Evolutionary conservation across 2,113 vertebrate genomes (phyloP).

Genomic region (Ctenodactylus gundi): DNA sequence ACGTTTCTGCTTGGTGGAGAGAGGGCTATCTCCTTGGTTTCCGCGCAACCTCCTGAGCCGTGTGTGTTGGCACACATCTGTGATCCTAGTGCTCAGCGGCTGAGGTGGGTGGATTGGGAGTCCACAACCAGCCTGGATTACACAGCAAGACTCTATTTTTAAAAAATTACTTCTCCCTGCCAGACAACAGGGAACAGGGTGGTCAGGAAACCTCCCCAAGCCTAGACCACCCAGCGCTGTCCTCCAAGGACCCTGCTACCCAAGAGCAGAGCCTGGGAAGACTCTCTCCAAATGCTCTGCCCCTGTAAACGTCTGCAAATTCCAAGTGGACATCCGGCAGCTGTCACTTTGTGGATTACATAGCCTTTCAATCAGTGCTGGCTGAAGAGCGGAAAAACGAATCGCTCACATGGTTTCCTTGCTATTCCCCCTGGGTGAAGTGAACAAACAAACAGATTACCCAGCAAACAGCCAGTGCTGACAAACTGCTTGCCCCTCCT

Average conservation of each 20-base stretch:
- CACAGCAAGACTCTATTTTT: not conserved
- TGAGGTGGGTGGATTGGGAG: not conserved
- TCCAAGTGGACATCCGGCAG: not conserved
- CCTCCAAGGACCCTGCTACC: not conserved
- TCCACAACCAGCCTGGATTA: not conserved
- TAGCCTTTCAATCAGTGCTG: not conserved
- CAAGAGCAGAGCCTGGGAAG: not conserved
- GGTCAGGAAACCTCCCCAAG: not conserved
- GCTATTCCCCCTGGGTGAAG: not conserved
- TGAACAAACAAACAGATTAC: conserved; percentile 36
- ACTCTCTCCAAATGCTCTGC: not conserved
- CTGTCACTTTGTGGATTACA: not conserved
- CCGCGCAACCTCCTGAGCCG: not conserved
- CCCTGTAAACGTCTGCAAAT: not conserved
- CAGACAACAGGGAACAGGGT: not conserved
- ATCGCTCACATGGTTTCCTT: not conserved
- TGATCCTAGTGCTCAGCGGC: not conserved
- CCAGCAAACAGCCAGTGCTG: conserved; percentile 31
- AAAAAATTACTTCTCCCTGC: not conserved
- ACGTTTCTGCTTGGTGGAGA: not conserved
- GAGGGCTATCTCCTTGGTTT: not conserved
- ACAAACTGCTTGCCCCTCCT: not conserved
- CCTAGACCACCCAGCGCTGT: not conserved
- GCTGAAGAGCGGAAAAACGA: not conserved
- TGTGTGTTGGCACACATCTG: not conserved